These are phyloP conservation scores for Drosophila picticornis DNA, from an alignment of 2,888 invertebrate genomes.

Conservation along the genomic window DNA sequence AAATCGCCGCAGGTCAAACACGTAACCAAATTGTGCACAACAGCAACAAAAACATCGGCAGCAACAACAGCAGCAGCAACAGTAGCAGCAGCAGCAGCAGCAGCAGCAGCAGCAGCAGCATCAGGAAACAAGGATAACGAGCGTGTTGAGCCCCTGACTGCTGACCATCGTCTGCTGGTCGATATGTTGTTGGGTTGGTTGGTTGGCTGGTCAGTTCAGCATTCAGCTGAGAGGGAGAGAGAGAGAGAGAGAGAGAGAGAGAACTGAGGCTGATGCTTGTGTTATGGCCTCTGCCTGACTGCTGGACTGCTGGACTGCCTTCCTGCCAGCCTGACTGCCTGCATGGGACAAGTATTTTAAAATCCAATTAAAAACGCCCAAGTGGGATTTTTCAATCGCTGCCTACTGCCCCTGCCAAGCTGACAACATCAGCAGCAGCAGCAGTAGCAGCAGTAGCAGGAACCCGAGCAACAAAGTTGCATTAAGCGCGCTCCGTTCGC, in stretches of 20 bases:
- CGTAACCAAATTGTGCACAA: constrained; percentile 78
- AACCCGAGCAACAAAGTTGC: constrained; percentile 75
- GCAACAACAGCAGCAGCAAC: constrained; percentile 37
- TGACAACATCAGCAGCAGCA: constrained; percentile 43
- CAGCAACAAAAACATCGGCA: constrained; percentile 32
- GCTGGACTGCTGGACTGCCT: constrained; percentile 26
- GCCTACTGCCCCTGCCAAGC: constrained; percentile 51
- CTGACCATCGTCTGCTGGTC: constrained; percentile 62
- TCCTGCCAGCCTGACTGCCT: constrained; percentile 44
- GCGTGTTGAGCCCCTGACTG: constrained; percentile 78
- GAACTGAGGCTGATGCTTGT: constrained; percentile 44
- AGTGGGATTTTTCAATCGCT: constrained; percentile 83
- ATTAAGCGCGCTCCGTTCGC: constrained; percentile 75
- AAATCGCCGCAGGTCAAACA: constrained; percentile 80
- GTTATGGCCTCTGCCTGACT: constrained; percentile 50
- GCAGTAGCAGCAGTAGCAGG: constrained; percentile 29
- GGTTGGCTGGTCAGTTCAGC: constrained; percentile 36
- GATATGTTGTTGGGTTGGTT: constrained; percentile 57
- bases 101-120: constrained; percentile 40
- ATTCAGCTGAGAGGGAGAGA: constrained; percentile 6
- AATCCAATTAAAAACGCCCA: constrained; percentile 85
- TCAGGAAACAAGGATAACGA: constrained; percentile 81
- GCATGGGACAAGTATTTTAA: constrained; percentile 84
- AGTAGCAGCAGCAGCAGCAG: constrained; percentile 13
- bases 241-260: constrained; percentile 3